phyloP scores from a whole-genome alignment of 2,797 vertebrate species.

The Podarcis lilfordi region DNA sequence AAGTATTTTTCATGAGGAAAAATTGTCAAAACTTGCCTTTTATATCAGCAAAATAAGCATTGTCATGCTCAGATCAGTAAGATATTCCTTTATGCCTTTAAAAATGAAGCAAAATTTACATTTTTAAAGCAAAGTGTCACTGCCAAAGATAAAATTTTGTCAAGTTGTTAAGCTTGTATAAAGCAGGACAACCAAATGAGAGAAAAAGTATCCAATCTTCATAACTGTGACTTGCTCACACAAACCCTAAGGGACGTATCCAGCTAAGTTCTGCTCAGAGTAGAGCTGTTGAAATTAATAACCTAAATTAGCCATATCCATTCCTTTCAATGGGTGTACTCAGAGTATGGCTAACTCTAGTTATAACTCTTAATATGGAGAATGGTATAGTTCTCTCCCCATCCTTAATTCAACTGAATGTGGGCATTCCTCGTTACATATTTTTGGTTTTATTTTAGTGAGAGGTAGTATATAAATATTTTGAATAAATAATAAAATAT shows the following conservation, averaged over 20 bases:
- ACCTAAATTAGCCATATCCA: too few relatives aligned
- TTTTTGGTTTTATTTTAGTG: too few relatives aligned
- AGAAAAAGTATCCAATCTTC: neutral
- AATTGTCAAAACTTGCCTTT: neutral
- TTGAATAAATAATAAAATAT: too few relatives aligned
- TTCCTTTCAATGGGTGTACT: too few relatives aligned
- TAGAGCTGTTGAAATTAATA: too few relatives aligned
- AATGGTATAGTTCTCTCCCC: neutral
- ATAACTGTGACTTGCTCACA: neutral
- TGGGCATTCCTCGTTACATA: neutral
- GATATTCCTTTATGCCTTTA: conserved; percentile 16
- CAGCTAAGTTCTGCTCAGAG: too few relatives aligned
- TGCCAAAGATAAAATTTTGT: neutral
- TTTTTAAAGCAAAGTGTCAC: neutral
- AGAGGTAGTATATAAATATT: too few relatives aligned
- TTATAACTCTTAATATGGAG: neutral
- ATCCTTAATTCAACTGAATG: neutral
- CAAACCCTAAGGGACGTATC: neutral
- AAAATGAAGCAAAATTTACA: conserved; percentile 16
- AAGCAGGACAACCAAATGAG: neutral
- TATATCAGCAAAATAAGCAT: conserved; percentile 5
- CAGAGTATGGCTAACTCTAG: too few relatives aligned
- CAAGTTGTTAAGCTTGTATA: neutral
- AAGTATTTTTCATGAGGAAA: conserved; percentile 25
- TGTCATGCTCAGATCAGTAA: conserved; percentile 9